These are phyloP conservation scores for Chrysolina oricalcia DNA, from an alignment of 2,888 invertebrate species.

Conservation along the genomic window DNA sequence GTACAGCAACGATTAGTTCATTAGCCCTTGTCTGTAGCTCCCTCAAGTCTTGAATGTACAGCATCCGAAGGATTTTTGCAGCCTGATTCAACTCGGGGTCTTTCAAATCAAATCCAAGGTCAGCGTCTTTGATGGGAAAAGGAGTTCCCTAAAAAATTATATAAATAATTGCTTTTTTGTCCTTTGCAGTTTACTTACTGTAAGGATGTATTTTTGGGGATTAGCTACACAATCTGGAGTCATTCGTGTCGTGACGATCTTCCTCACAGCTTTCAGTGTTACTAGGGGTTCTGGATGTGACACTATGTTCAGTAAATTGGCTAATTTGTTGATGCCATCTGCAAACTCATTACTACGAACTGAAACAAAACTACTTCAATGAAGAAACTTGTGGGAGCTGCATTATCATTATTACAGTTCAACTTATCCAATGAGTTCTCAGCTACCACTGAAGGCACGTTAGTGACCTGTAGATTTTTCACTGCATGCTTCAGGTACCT, in stretches of 20 bases:
- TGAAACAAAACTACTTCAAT: conserved; percentile 69
- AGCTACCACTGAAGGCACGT: conserved; percentile 82
- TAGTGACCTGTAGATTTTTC: conserved; percentile 75
- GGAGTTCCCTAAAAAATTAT: conserved; percentile 75
- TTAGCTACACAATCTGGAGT: conserved; percentile 76
- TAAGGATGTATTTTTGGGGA: conserved; percentile 72
- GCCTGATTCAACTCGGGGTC: conserved; percentile 81
- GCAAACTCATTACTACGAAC: conserved; percentile 89
- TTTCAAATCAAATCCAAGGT: conserved; percentile 79
- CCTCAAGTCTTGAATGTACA: conserved; percentile 89
- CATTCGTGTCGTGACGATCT: conserved; percentile 76
- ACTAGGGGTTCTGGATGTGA: conserved; percentile 87
- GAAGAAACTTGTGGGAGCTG: not conserved
- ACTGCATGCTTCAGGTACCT: conserved; percentile 81
- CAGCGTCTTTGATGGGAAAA: conserved; percentile 80
- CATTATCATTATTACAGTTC: conserved; percentile 84
- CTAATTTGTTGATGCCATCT: conserved; percentile 85
- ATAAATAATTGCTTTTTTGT: not conserved
- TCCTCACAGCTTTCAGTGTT: conserved; percentile 81
- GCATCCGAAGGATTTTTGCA: conserved; percentile 83
- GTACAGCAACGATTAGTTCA: conserved; percentile 93
- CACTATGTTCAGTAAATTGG: conserved; percentile 84
- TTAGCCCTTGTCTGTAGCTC: conserved; percentile 95
- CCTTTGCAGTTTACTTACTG: conserved; percentile 42
- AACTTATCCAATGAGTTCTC: conserved; percentile 89